A percentile compares a stretch with the other conserved stretches of the same genome.
phyloP scores from a whole-genome alignment of 2,113 vertebrate species.

The Zosterops borbonicus region DNA sequence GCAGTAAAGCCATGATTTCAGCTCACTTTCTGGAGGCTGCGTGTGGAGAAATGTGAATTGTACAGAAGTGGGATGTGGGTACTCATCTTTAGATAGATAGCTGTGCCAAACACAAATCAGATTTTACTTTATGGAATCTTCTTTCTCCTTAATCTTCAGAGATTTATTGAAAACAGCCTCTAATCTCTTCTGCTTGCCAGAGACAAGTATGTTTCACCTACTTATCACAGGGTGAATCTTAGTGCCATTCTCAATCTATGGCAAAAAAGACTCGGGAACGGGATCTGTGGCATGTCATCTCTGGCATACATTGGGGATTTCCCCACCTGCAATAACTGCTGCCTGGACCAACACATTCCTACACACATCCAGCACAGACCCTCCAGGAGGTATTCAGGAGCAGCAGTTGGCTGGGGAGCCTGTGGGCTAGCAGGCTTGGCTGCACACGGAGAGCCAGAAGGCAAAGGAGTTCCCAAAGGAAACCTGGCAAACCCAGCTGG shows the following conservation, averaged over 20 bases:
- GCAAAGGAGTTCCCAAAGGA: neutral
- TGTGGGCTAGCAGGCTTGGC: neutral
- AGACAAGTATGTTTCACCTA: neutral
- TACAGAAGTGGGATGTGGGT: neutral
- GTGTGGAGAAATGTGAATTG: neutral
- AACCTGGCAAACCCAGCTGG: neutral
- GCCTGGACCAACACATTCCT: neutral
- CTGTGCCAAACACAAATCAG: neutral
- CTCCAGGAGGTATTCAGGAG: neutral
- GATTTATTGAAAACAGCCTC: neutral
- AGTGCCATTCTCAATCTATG: neutral
- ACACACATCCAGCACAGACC: neutral
- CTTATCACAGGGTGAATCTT: neutral
- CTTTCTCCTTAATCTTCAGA: constrained; percentile 30
- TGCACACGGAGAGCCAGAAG: neutral
- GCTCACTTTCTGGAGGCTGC: neutral
- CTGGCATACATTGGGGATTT: neutral
- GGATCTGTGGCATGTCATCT: accelerated
- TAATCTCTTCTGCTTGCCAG: neutral
- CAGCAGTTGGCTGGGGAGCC: neutral
- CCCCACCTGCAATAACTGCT: neutral
- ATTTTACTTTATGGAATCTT: neutral
- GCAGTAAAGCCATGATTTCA: neutral
- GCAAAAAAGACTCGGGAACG: neutral
- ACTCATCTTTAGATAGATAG: neutral